Evolutionary conservation across 2,888 invertebrate species (phyloP), one percentile per base, ranked within the genome.

Genomic region (Phania funesta): DNA sequence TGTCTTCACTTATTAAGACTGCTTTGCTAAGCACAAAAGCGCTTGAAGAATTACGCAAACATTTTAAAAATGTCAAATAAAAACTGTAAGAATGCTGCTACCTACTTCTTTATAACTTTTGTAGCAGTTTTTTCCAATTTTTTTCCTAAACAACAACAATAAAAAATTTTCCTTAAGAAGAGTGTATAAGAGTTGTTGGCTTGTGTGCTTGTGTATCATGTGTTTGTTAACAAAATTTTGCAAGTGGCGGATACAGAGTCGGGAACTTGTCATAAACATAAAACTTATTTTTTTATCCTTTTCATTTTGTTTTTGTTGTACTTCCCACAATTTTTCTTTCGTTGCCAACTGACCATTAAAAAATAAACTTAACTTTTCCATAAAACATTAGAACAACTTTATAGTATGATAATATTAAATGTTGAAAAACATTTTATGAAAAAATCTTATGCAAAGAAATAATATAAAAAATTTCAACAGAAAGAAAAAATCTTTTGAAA

Each of bases 251-350:
- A 74, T 35, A 56, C 65, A 48, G 26, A 65, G 54, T 65, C 56
- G 74, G 65, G 18, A 35, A 74, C 64, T 74, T 74, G 74, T 74
- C 74, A 65, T 65, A 54, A 65, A 54, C 74, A 65, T 56, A 73
- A 62, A 60, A 73, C 16, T 70, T 58, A 22, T 64, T 46, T 64
- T 64, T 44, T 18, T 7, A 22, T 9, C 7, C 29, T 64, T 5
- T 8, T 32, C 26, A 29, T 44, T 20, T 32, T 22, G 13, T 44
- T 56, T 18, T 52, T 32, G 20, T 16, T 60, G 16, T 60, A 44
- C 18, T 22, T 35, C 11, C 11, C 46, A 29, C 26, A 44, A 60
- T 13, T 60, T 60, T 44, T 60, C 26, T 16, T 60, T 18, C 29
- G n/a, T 8, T 48, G 32, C 11, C 24, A 22, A 46, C 64, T 64